Conservation (phyloP, 2,888 invertebrate genomes). For the Caenorhabditis sulstoni region DNA sequence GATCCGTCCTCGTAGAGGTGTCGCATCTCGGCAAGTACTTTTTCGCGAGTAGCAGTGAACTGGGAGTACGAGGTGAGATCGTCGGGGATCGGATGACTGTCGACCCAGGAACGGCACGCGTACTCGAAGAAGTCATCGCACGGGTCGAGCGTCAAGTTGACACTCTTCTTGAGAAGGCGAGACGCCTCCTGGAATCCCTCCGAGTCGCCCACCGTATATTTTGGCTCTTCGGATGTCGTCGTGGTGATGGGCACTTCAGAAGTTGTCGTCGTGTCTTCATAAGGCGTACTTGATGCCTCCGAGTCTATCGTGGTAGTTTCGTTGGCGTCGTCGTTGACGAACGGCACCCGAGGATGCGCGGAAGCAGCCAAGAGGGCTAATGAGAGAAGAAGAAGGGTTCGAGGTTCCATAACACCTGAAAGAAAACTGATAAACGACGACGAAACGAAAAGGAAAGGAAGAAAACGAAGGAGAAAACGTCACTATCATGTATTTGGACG, state of each 20-base stretch:
- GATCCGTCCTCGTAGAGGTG: slow-evolving; percentile 73
- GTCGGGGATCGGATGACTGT: slow-evolving; percentile 72
- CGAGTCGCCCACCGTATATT: slow-evolving; percentile 32
- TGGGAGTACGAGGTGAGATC: slow-evolving; percentile 75
- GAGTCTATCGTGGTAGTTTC: slow-evolving; percentile 12
- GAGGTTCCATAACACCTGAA: slow-evolving; percentile 45
- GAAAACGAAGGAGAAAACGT: slow-evolving; percentile 26
- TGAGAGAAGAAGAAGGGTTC: slow-evolving; percentile 23
- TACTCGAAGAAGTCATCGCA: slow-evolving; percentile 74
- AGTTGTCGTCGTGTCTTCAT: not conserved
- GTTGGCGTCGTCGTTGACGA: slow-evolving; percentile 42
- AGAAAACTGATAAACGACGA: not conserved
- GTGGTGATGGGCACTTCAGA: slow-evolving; percentile 2
- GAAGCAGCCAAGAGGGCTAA: slow-evolving; percentile 9
- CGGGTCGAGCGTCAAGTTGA: slow-evolving; percentile 58
- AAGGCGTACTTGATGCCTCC: not conserved
- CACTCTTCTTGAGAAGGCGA: slow-evolving; percentile 37
- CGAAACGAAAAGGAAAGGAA: not conserved
- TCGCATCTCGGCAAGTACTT: slow-evolving; percentile 73
- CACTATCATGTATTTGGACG: slow-evolving; percentile 2
- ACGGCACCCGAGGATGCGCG: slow-evolving; percentile 47
- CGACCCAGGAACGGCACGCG: slow-evolving; percentile 75
- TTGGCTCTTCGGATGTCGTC: slow-evolving; percentile 8
- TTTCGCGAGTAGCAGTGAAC: slow-evolving; percentile 76
- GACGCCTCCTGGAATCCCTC: slow-evolving; percentile 51